Conservation (phyloP, 1,140 invertebrate genomes). For the Lethrus apterus region DNA sequence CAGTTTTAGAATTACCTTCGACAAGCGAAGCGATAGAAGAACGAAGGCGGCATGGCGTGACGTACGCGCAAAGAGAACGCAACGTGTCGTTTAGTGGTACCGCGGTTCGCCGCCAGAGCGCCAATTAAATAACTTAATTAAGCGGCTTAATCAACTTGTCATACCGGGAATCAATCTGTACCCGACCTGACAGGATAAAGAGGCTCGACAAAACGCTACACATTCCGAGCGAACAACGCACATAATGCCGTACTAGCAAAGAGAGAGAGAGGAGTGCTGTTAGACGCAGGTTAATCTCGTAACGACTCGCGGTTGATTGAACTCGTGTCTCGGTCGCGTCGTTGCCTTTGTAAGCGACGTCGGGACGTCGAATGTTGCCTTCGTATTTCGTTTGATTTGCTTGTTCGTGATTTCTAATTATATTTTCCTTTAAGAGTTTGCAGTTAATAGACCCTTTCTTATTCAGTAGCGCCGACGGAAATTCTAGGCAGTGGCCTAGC, state of each 20-base stretch:
- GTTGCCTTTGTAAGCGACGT: conserved; percentile 1
- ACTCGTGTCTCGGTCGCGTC: conserved; percentile 10
- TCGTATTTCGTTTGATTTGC: conserved; percentile 30
- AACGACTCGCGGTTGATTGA: conserved; percentile 18
- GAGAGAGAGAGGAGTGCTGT: too few species aligned
- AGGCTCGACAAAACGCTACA: conserved; percentile 22
- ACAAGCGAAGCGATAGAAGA: too few species aligned
- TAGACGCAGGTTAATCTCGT: conserved; percentile 18
- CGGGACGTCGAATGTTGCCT: conserved; percentile 8
- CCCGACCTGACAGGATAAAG: conserved; percentile 20
- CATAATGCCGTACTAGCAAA: conserved; percentile 16
- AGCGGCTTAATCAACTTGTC: conserved; percentile 21
- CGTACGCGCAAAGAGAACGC: too few species aligned
- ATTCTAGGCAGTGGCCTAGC: too few species aligned
- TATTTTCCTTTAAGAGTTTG: conserved; percentile 35
- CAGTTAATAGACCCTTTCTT: too few species aligned
- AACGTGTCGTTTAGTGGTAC: conserved; percentile 10
- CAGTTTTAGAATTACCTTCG: too few species aligned
- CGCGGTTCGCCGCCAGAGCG: conserved; percentile 20
- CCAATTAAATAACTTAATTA: conserved; percentile 30
- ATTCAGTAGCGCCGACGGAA: too few species aligned
- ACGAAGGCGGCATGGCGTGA: too few species aligned
- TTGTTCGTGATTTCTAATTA: conserved; percentile 36
- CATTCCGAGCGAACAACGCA: conserved; percentile 19
- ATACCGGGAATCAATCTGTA: conserved; percentile 22